Conservation (phyloP, 1,140 invertebrate species). For the Polypedilum vanderplanki region DNA sequence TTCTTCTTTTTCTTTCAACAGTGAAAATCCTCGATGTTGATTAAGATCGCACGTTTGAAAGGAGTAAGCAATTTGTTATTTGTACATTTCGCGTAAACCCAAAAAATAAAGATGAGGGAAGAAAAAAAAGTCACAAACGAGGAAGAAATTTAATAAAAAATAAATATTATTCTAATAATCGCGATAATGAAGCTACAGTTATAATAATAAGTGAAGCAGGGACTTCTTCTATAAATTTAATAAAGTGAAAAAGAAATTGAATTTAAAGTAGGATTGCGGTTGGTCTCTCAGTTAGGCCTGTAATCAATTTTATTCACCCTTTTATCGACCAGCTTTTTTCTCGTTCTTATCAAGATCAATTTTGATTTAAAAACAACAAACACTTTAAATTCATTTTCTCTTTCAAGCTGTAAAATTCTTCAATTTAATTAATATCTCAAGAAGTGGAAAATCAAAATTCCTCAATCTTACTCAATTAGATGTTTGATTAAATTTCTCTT, state of each 20-base stretch:
- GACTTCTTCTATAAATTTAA: not conserved
- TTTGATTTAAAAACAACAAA: too few species aligned
- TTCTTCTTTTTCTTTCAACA: not conserved
- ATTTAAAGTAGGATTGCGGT: not conserved
- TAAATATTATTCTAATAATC: constrained; percentile 26
- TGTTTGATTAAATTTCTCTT: constrained; percentile 23
- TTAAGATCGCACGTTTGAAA: constrained; percentile 23
- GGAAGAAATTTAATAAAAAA: constrained; percentile 25
- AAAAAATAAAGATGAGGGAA: not conserved
- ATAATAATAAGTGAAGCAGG: not conserved
- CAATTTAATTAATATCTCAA: too few species aligned
- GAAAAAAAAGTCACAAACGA: not conserved
- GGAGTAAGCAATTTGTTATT: constrained; percentile 25
- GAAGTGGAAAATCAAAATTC: constrained; percentile 9
- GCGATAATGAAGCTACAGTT: constrained; percentile 1
- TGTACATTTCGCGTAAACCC: not conserved
- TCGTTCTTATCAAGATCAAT: not conserved
- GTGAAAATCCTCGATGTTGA: not conserved
- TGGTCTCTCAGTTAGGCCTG: not conserved
- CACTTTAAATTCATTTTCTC: too few species aligned
- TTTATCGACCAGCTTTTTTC: not conserved
- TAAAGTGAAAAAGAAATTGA: not conserved
- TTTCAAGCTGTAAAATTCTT: too few species aligned
- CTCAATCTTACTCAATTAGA: constrained; percentile 27
- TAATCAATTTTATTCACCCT: constrained; percentile 15